Evolutionary conservation across 2,113 vertebrate genomes (phyloP).

Genomic region (Dolichallabes microphthalmus): DNA sequence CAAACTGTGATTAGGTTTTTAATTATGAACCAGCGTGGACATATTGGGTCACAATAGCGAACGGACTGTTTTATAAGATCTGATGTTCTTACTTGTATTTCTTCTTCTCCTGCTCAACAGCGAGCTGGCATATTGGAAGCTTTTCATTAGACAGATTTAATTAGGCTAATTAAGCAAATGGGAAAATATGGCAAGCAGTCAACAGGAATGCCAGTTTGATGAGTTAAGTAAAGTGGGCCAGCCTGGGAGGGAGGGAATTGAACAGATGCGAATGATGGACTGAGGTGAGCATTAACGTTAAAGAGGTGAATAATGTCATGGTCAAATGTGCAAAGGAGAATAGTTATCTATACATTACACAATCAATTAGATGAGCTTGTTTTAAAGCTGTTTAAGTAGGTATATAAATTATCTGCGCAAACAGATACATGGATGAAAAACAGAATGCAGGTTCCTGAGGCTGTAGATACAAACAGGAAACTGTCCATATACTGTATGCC

Average conservation of each 20-base stretch:
- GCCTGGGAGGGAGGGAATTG: neutral
- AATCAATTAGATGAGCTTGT: neutral
- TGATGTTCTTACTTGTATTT: neutral
- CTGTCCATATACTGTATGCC: neutral
- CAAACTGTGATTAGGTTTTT: neutral
- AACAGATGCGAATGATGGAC: neutral
- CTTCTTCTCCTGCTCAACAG: neutral
- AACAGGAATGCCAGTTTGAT: conserved; percentile 24
- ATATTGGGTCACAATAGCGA: neutral
- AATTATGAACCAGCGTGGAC: conserved; percentile 9
- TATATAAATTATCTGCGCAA: neutral
- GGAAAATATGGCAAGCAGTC: conserved; percentile 35
- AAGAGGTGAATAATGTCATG: neutral
- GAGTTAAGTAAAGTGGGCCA: conserved; percentile 17
- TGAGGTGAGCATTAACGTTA: neutral
- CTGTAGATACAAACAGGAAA: neutral
- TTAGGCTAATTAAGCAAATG: conserved; percentile 45
- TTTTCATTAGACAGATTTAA: conserved; percentile 48
- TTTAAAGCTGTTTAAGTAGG: neutral
- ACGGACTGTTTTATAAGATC: conserved; percentile 21
- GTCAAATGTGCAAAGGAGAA: neutral
- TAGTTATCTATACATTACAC: neutral
- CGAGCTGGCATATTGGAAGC: neutral
- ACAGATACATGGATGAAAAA: neutral
- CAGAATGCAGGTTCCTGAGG: neutral